These are phyloP conservation scores for Lutraria rhynchaena DNA, from an alignment of 1,140 invertebrate species.

Conservation along the genomic window DNA sequence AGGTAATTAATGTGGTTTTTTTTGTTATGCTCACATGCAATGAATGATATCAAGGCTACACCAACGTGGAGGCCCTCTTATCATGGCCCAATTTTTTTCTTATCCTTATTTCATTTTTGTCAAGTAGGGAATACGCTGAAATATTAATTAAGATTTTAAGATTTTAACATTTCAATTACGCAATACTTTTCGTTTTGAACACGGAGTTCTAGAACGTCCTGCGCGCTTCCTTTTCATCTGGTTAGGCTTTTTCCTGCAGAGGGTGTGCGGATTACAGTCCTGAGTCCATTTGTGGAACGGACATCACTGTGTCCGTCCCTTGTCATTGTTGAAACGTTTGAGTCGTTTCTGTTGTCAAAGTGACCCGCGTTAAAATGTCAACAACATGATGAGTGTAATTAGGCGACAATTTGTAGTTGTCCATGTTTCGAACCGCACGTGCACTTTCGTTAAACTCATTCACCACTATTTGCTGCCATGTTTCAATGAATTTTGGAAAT, in stretches of 20 bases:
- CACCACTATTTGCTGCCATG: not conserved
- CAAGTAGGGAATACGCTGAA: too few species aligned
- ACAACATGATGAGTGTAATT: not conserved
- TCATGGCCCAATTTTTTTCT: too few species aligned
- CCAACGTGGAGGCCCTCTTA: too few species aligned
- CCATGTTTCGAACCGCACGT: not conserved
- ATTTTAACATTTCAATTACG: too few species aligned
- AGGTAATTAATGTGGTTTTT: too few species aligned
- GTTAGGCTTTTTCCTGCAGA: conserved; percentile 1
- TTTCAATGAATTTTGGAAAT: conserved; percentile 22
- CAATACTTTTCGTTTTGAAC: not conserved
- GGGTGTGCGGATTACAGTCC: conserved; percentile 10
- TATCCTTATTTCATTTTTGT: too few species aligned
- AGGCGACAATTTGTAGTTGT: not conserved
- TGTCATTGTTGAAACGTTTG: not conserved
- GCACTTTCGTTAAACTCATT: not conserved
- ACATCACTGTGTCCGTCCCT: not conserved
- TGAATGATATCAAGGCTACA: too few species aligned
- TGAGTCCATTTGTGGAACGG: conserved; percentile 1
- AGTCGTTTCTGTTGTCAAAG: not conserved
- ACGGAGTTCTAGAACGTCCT: not conserved
- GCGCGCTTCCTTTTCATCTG: conserved; percentile 7
- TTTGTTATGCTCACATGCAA: too few species aligned
- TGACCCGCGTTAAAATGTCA: not conserved
- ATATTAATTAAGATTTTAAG: too few species aligned